Evolutionary conservation across 2,797 vertebrate genomes (phyloP).

Genomic region (Merluccius polli): DNA sequence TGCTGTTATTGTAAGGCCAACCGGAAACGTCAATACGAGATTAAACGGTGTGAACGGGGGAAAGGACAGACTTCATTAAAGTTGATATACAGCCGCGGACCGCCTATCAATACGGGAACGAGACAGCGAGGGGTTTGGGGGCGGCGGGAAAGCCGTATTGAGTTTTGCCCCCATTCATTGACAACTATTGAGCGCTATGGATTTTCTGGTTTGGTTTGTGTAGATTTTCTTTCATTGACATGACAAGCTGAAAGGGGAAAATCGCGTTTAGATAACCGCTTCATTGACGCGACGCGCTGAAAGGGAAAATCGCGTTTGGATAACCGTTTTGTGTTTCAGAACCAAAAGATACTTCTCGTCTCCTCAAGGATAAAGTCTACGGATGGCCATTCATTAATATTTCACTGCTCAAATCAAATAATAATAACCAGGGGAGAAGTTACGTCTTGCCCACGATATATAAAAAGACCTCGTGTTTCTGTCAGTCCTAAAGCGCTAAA

Average conservation of each 20-base stretch:
- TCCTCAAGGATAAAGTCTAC: too few relatives aligned
- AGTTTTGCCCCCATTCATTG: constrained; percentile 57
- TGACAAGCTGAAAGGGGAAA: constrained; percentile 22
- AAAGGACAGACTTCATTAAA: constrained; percentile 71
- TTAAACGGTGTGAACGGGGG: constrained; percentile 64
- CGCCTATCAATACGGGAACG: constrained; percentile 60
- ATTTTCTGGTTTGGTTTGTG: constrained; percentile 28
- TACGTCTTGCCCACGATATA: too few relatives aligned
- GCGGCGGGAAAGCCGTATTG: constrained; percentile 52
- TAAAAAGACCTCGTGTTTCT: too few relatives aligned
- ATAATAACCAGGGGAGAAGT: too few relatives aligned
- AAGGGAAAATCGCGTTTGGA: constrained; percentile 11
- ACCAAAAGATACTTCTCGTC: too few relatives aligned
- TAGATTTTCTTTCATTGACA: constrained; percentile 5
- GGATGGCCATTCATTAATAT: too few relatives aligned
- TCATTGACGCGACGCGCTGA: too few relatives aligned
- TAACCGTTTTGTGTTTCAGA: background rate
- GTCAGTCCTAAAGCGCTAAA: too few relatives aligned
- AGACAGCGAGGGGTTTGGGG: constrained; percentile 45
- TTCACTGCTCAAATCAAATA: too few relatives aligned
- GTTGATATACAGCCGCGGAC: constrained; percentile 61
- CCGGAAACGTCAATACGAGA: constrained; percentile 71
- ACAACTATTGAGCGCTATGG: constrained; percentile 59
- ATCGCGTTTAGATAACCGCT: background rate
- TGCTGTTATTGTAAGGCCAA: constrained; percentile 64